A percentile compares a stretch with the other conserved stretches of the same genome.
These are phyloP conservation scores for Engystomops pustulosus DNA, from an alignment of 2,113 vertebrate genomes.

Conservation along the genomic window DNA sequence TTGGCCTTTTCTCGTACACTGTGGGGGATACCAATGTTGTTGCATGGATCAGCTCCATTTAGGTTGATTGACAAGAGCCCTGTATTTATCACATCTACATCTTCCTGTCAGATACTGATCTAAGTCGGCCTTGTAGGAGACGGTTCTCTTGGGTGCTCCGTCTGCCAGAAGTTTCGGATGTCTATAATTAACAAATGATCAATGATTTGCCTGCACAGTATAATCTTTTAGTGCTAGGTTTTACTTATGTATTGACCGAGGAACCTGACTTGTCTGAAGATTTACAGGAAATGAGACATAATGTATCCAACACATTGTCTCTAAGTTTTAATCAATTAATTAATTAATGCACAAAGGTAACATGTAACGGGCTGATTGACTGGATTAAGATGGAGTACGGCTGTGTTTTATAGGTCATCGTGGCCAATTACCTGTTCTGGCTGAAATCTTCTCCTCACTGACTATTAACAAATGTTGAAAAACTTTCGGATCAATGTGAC, in stretches of 20 bases:
- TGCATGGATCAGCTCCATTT: constrained; percentile 18
- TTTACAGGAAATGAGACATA: neutral
- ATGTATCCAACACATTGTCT: neutral
- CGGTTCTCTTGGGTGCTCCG: neutral
- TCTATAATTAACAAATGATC: constrained; percentile 32
- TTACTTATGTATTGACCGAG: constrained; percentile 7
- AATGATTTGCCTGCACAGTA: neutral
- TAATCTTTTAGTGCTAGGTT: constrained; percentile 8
- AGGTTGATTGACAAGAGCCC: constrained; percentile 33
- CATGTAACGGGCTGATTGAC: neutral
- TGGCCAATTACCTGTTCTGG: neutral
- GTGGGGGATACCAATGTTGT: constrained; percentile 13
- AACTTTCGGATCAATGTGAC: too few relatives aligned
- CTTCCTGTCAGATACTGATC: neutral
- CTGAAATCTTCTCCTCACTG: too few relatives aligned
- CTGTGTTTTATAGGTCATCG: neutral
- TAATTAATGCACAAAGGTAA: constrained; percentile 3
- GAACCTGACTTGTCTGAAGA: neutral
- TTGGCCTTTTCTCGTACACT: constrained; percentile 32
- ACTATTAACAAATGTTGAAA: too few relatives aligned
- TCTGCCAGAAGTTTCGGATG: neutral
- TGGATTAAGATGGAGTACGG: neutral
- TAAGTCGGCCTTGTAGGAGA: constrained; percentile 17
- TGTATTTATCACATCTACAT: constrained; percentile 27
- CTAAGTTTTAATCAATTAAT: neutral